A percentile compares a stretch with the other conserved stretches of the same genome.
Conservation (phyloP, 2,888 invertebrate genomes). For the Athetis lepigone region DNA sequence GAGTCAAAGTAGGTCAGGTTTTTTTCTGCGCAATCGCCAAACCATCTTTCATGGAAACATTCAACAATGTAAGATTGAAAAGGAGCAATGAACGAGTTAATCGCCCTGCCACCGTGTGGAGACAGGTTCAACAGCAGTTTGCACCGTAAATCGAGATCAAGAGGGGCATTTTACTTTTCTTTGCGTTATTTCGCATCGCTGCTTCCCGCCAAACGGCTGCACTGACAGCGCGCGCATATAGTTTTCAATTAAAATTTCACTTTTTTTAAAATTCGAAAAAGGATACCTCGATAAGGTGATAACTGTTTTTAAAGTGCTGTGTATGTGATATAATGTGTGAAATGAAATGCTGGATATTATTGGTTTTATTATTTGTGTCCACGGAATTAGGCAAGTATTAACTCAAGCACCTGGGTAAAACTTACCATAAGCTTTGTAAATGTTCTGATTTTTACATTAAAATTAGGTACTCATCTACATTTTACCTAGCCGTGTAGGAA, state of each 20-base stretch:
- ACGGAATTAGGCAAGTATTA: conserved; percentile 72
- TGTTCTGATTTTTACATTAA: no score
- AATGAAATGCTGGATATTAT: conserved; percentile 69
- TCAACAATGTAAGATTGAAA: background rate
- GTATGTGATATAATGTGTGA: conserved; percentile 72
- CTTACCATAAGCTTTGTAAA: background rate
- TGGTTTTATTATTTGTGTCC: conserved; percentile 67
- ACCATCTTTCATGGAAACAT: background rate
- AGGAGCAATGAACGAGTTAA: conserved; percentile 10
- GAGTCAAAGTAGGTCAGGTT: no score
- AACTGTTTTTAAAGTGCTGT: conserved; percentile 36
- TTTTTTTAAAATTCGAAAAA: background rate
- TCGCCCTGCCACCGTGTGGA: conserved; percentile 11
- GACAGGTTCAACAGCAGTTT: conserved; percentile 43
- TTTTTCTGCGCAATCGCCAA: no score
- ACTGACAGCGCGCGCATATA: conserved; percentile 36
- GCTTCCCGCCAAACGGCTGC: conserved; percentile 26
- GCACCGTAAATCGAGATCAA: conserved; percentile 27
- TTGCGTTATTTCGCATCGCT: conserved; percentile 52
- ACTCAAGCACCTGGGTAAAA: no score
- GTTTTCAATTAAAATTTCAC: conserved; percentile 27
- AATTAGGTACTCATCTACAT: no score
- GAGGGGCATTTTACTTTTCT: conserved; percentile 62
- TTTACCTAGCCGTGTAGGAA: no score
- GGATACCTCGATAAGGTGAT: conserved; percentile 26